phyloP scores from a whole-genome alignment of 2,113 vertebrate species.

The Bufo gargarizans region DNA sequence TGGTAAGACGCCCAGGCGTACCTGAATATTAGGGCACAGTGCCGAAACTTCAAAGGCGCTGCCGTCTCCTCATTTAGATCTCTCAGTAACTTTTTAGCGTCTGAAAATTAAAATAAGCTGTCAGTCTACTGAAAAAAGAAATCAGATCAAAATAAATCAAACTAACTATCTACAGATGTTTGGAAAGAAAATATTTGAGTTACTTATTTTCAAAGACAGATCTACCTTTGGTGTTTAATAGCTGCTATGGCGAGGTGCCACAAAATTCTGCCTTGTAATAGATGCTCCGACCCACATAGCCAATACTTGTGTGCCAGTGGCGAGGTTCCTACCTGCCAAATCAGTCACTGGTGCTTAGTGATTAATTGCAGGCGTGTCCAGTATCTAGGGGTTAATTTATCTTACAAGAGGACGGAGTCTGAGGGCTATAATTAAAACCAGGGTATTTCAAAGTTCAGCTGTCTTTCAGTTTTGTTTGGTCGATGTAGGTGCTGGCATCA shows the following conservation, averaged over 20 bases:
- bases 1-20: slow-evolving; percentile 59
- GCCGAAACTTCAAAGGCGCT: slow-evolving; percentile 64
- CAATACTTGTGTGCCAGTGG: background rate
- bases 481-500: background rate
- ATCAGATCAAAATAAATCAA: slow-evolving; percentile 76
- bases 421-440: background rate
- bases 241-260: slow-evolving; percentile 37
- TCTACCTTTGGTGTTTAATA: slow-evolving; percentile 64
- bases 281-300: background rate
- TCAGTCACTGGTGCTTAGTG: background rate
- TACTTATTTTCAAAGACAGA: slow-evolving; percentile 65
- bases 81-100: slow-evolving; percentile 67
- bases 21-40: slow-evolving; percentile 53
- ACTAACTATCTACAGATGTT: slow-evolving; percentile 79
- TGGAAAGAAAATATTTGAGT: slow-evolving; percentile 72
- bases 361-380: background rate
- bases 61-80: slow-evolving; percentile 57
- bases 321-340: background rate
- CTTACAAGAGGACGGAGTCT: background rate
- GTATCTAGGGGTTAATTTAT: background rate
- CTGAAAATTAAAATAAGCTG: slow-evolving; percentile 74
- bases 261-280: slow-evolving; percentile 52
- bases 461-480: background rate
- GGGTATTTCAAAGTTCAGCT: slow-evolving; percentile 1
- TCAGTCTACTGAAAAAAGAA: slow-evolving; percentile 66